These are phyloP conservation scores for Sturnus vulgaris DNA, from an alignment of 2,113 vertebrate species.

Conservation along the genomic window DNA sequence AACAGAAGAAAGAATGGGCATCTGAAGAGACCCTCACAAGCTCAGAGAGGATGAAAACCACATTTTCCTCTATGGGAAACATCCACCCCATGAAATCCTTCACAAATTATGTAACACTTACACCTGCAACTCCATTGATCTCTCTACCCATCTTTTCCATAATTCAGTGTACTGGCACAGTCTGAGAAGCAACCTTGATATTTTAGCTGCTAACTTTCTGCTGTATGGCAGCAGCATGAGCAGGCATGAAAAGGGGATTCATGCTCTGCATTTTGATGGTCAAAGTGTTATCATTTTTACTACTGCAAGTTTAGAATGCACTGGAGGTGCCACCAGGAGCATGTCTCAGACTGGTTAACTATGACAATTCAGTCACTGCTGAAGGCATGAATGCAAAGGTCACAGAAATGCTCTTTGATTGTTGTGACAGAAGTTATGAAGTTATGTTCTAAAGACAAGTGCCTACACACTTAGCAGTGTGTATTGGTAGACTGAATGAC, in stretches of 20 bases:
- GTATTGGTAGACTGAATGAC: background rate
- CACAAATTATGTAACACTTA: background rate
- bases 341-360: rapidly evolving
- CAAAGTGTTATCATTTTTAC: background rate
- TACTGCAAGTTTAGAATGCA: background rate
- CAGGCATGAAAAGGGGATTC: background rate
- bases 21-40: background rate
- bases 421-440: background rate
- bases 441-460: background rate
- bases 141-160: background rate
- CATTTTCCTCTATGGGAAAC: background rate
- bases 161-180: background rate
- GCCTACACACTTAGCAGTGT: background rate
- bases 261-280: background rate
- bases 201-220: background rate
- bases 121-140: background rate
- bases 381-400: background rate
- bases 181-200: background rate
- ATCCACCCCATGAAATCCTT: background rate
- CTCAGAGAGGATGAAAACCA: background rate
- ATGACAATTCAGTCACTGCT: background rate
- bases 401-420: background rate
- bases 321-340: background rate
- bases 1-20: background rate
- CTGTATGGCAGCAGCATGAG: background rate